These are phyloP conservation scores for Pardosa pseudoannulata DNA, from an alignment of 2,888 invertebrate genomes.

Conservation along the genomic window DNA sequence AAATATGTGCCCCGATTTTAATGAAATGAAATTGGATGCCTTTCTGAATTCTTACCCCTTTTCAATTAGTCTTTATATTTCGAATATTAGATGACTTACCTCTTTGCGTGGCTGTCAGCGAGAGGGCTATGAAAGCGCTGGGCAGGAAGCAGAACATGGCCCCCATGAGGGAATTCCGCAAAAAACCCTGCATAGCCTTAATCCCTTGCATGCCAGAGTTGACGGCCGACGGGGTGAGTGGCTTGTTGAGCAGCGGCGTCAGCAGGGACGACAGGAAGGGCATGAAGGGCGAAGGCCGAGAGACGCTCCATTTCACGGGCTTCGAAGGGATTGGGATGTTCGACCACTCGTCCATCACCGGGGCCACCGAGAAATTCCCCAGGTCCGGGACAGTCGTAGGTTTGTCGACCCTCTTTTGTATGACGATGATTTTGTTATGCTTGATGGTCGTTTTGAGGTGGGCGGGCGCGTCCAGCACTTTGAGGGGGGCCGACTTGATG, in stretches of 20 bases:
- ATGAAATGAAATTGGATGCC: too few species aligned
- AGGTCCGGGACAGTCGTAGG: slow-evolving; percentile 22
- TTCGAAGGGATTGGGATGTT: slow-evolving; percentile 63
- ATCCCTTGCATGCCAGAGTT: slow-evolving; percentile 69
- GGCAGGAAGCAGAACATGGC: slow-evolving; percentile 69
- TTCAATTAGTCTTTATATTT: too few species aligned
- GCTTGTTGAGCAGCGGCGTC: slow-evolving; percentile 53
- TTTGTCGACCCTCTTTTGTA: slow-evolving; percentile 59
- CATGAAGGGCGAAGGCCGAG: slow-evolving; percentile 55
- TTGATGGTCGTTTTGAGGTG: slow-evolving; percentile 70
- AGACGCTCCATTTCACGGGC: background rate
- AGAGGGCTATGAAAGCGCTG: slow-evolving; percentile 68
- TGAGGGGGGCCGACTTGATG: slow-evolving; percentile 63
- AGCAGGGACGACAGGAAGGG: slow-evolving; percentile 53
- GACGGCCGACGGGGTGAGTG: slow-evolving; percentile 49
- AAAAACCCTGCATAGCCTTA: slow-evolving; percentile 69
- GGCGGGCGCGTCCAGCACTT: slow-evolving; percentile 68
- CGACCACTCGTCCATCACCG: slow-evolving; percentile 64
- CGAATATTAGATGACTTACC: slow-evolving; percentile 27
- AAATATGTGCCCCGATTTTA: too few species aligned
- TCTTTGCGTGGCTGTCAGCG: slow-evolving; percentile 59
- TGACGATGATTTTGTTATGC: slow-evolving; percentile 73
- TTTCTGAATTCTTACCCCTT: too few species aligned
- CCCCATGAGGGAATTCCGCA: slow-evolving; percentile 67
- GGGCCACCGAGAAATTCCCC: slow-evolving; percentile 58